Evolutionary conservation across 2,113 vertebrate genomes (phyloP).

Genomic region (Anguilla rostrata): DNA sequence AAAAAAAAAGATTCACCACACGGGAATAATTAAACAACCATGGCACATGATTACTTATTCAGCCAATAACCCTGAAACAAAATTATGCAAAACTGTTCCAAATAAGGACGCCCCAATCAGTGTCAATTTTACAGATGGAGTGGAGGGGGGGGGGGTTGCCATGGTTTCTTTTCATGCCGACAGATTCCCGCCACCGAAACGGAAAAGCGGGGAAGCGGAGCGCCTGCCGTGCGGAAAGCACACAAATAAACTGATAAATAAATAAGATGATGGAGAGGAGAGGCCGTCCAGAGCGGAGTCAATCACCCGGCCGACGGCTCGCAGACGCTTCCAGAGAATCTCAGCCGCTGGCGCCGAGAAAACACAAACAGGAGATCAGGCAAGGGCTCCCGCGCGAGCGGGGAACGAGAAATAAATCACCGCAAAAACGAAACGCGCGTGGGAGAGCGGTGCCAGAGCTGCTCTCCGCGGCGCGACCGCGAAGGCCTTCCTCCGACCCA

Average conservation of each 20-base stretch:
- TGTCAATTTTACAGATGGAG: slow-evolving; percentile 25
- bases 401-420: not conserved
- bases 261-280: not conserved
- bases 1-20: not conserved
- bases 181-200: slow-evolving; percentile 26
- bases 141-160: slow-evolving; percentile 42
- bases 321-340: not conserved
- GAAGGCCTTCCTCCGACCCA: not conserved
- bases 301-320: not conserved
- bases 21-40: slow-evolving; percentile 13
- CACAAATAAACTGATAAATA: not conserved
- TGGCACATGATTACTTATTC: slow-evolving; percentile 34
- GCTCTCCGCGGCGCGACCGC: not conserved
- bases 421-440: not conserved
- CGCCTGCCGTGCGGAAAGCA: not conserved
- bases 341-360: not conserved
- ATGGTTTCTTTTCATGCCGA: slow-evolving; percentile 47
- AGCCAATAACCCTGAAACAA: slow-evolving; percentile 32
- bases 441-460: too few relatives aligned
- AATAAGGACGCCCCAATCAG: slow-evolving; percentile 33
- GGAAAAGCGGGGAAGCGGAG: not conserved
- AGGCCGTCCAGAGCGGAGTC: not conserved
- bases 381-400: not conserved
- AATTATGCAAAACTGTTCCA: slow-evolving; percentile 27
- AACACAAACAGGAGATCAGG: not conserved